Base-by-base conservation (phyloP, 1,140 invertebrate species). In the Bursaphelenchus mucronatus region DNA sequence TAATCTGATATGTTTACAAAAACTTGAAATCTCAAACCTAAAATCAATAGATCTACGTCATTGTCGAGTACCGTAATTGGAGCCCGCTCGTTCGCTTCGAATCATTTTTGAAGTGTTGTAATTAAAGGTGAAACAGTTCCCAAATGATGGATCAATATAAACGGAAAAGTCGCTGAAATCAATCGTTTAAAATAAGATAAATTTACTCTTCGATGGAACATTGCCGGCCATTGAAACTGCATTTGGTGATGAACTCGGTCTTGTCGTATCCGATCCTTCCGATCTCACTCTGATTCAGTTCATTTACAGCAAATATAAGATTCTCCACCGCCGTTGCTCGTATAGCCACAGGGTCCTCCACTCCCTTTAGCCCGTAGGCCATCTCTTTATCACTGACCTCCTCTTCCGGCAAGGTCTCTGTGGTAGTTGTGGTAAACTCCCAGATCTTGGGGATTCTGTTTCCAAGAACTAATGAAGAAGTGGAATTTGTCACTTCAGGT, bases 1-100 rank as follows among this genome's bases (percentile, higher is more conserved):
- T 79, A 79, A 59, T 79, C 77, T n/a, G 68, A 74, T 10, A 81
- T 71, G 64, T 79, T 79, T 7, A 81, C 77, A 63, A 81, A 79
- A 7, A 79, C 79, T 73, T 81, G 76, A 43, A 79, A 68, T 45
- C 77, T 67, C 8, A 79, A 63, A 41, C 75, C 75, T 71, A 39
- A 72, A 71, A n/a, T 15, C 13, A 40, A 51, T 15, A 45, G 50
- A 9, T 53, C 65, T 70, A 41, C n/a, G 13, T 9, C 49, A n/a
- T 63, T 62, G 3, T 39, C 21, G 13, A 44, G 17, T 17, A 79
- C 77, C 77, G 57, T 79, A 79, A 53, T 58, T 62, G 0, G 77
- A 66, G 1, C 77, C 77, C 21, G 77, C 76, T 15, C 77, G 55
- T 65, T 79, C 79, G 57, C 63, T 75, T 45, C 76, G 75, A 45